Evolutionary conservation across 2,888 invertebrate species (phyloP), one percentile per base, ranked within the genome.

Genomic region (Mythimna pallens): DNA sequence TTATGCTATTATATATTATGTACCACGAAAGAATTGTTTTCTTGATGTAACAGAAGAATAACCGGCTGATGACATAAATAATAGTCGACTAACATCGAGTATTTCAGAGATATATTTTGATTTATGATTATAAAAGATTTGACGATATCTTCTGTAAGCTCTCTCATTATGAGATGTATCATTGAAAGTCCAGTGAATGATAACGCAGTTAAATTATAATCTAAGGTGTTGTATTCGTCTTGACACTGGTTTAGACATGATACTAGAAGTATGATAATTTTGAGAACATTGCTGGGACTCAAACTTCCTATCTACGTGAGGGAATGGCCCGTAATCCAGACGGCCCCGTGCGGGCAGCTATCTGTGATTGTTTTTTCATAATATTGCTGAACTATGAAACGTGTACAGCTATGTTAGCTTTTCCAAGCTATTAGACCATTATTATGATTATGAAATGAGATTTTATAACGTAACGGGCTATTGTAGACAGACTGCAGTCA

Each of bases 181-280:
- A 2, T 10, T 36, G 5, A 65, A 36, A 40, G 9, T 25, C 25
- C 40, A 70, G 57, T 82, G 65, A 22, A 40, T 65, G 1, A 65
- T n/a, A 71, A 65, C 17, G 30, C 73, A 76, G 65, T 72, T 65
- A 70, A 64, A 69, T 57, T 55, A 50, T 36, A 50, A 57, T 25
- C 0, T 9, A 22, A 34, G 6, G 17, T 43, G 3, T 36, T n/a
- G 59, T 30, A 58, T 70, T 76, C 61, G 55, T 20, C 74, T 79
- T 74, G 76, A 76, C 73, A 82, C 66, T 85, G 70, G 70, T 72
- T 73, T 68, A 30, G 25, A 14, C 17, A 47, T n/a, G 14, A 7
- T 36, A 47, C 47, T 20, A 47, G 17, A 3, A 9, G 14, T 4
- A 3, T 43, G 12, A 43, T 14, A 30, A 30, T 30, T 30, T 30